phyloP scores from a whole-genome alignment of 2,797 vertebrate genomes.

The Centropyge bicolor region DNA sequence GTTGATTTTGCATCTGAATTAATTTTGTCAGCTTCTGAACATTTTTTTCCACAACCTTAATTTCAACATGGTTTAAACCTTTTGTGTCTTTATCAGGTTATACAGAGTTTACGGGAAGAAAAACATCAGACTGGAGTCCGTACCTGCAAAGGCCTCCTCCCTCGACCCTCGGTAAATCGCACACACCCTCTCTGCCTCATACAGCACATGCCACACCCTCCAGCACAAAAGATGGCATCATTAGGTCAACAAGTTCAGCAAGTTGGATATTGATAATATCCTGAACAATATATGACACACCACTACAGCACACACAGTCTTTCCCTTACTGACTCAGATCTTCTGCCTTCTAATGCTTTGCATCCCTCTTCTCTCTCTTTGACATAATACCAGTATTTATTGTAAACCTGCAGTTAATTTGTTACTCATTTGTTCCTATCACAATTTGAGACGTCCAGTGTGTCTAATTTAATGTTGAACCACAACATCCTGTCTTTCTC shows the following conservation, averaged over 20 bases:
- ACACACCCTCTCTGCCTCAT: neutral
- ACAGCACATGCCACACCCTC: neutral
- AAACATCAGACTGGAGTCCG: constrained; percentile 94
- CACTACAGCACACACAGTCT: neutral
- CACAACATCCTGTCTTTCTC: constrained; percentile 16
- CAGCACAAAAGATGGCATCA: no score
- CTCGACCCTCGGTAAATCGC: constrained; percentile 92
- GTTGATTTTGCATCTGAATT: neutral
- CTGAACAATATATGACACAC: neutral
- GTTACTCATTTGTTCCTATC: neutral
- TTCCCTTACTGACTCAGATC: neutral
- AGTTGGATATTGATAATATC: no score
- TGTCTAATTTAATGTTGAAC: neutral
- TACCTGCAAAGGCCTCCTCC: constrained; percentile 90
- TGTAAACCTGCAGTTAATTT: neutral
- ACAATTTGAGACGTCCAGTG: neutral
- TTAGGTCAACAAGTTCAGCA: no score
- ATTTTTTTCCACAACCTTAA: neutral
- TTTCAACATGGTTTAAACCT: neutral
- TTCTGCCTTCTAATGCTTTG: neutral
- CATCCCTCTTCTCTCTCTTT: constrained; percentile 1
- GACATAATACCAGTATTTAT: neutral
- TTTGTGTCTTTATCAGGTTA: constrained; percentile 82
- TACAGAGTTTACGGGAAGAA: constrained; percentile 97
- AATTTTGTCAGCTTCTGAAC: neutral